Evolutionary conservation across 2,113 vertebrate genomes (phyloP).

Genomic region (Paedocypris sp.): DNA sequence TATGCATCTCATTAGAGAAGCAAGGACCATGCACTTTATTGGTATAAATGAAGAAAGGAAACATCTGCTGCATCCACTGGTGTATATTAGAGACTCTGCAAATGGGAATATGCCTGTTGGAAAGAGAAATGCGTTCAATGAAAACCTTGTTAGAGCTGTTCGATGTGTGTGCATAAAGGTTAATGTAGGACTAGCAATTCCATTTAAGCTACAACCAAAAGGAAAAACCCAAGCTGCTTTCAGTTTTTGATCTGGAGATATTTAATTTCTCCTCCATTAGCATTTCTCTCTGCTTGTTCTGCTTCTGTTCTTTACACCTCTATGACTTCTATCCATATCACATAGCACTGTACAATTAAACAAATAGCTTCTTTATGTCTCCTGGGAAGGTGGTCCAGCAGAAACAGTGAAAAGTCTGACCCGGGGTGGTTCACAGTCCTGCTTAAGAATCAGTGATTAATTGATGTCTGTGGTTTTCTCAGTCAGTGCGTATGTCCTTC

Average conservation of each 20-base stretch:
- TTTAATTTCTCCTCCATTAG: not conserved
- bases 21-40: constrained; percentile 45
- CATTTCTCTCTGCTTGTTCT: constrained; percentile 35
- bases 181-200: constrained; percentile 57
- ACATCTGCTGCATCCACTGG: constrained; percentile 41
- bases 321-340: constrained; percentile 41
- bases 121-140: constrained; percentile 50
- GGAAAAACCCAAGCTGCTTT: too few species aligned
- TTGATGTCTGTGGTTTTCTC: constrained; percentile 40
- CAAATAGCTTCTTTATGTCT: constrained; percentile 48
- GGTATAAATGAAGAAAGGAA: constrained; percentile 49
- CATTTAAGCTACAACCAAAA: constrained; percentile 52
- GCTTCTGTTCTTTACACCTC: constrained; percentile 34
- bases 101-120: constrained; percentile 31
- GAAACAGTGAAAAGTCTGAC: constrained; percentile 30
- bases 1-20: constrained; percentile 57
- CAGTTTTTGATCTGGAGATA: not conserved
- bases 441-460: constrained; percentile 48
- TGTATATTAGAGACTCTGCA: constrained; percentile 4
- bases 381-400: constrained; percentile 37
- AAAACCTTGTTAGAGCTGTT: constrained; percentile 61
- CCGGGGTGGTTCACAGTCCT: constrained; percentile 20
- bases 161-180: constrained; percentile 64
- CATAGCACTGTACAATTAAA: constrained; percentile 38
- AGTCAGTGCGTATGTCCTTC: constrained; percentile 22